Base-by-base conservation (phyloP, 2,797 vertebrate genomes). In the Gymnothorax javanicus region DNA sequence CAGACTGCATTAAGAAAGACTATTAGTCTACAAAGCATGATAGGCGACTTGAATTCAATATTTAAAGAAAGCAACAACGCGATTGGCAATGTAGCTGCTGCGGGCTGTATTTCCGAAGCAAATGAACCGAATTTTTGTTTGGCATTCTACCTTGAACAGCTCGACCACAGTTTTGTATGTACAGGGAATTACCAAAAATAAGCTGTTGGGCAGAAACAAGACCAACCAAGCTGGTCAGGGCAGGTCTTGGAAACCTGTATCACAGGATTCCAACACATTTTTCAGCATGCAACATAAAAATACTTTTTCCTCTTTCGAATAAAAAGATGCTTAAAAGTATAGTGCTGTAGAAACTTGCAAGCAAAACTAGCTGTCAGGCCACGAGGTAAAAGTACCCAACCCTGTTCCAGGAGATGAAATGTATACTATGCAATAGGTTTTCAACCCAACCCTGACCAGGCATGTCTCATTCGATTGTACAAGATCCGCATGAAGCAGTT, bases 161-260 rank as follows among this genome's bases (percentile, higher is more conserved):
- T 75, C 43, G 27, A 4, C 12, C 12, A 43, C 15, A 17, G 13
- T 75, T 77, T 11, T 43, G 43, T 77, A n/a, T 75, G 17, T 4
- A 43, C 20, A 15, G 33, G 6, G 15, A 77, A 81, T n/a, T 81
- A 7, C 17, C 20, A 13, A 54, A 81, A 54, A 56, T 12, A 2
- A n/a, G n/a, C 54, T 20, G 17, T 6, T 81, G 77, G 54, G 7
- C 7, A 6, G 20, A 54, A 23, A n/a, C 6, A 56, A 56, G 77
- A 56, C 0, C 52, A 81, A 56, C 20, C 20, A 84, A 73, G 88
- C 88, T 85, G 64, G 86, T 82, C 88, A 90, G 87, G 90, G 88
- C 85, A 86, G 82, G 89, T 90, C 95, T 90, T 89, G 93, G 89
- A 93, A 92, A 95, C 95, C 94, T 92, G 95, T 95, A 94, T 87